Evolutionary conservation across 2,888 invertebrate genomes (phyloP).

Genomic region (Lamellibrachia satsuma): DNA sequence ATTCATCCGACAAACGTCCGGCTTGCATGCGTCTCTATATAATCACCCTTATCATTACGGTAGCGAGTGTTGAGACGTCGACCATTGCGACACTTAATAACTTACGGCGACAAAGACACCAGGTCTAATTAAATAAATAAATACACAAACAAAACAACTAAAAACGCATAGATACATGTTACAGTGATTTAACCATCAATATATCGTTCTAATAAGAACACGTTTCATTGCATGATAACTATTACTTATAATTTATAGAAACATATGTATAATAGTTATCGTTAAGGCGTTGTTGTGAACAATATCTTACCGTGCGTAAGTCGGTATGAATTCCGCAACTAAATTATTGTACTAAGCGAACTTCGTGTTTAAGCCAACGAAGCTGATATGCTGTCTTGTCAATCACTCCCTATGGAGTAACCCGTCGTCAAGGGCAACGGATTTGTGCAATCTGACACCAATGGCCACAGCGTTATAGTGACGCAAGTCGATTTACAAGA

Average conservation of each 20-base stretch:
- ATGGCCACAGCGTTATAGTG: not conserved
- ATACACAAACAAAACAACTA: slow-evolving; percentile 1
- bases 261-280: not conserved
- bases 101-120: not conserved
- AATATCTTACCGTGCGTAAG: not conserved
- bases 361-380: not conserved
- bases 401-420: not conserved
- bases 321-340: not conserved
- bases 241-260: not conserved
- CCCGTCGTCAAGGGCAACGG: slow-evolving; percentile 3
- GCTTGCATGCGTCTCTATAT: not conserved
- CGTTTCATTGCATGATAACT: not conserved
- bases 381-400: not conserved
- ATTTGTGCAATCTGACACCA: not conserved
- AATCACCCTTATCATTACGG: not conserved
- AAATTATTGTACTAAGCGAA: not conserved
- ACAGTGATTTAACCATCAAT: not conserved
- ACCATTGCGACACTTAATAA: not conserved
- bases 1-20: not conserved
- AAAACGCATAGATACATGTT: slow-evolving; percentile 10
- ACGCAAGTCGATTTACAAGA: slow-evolving; percentile 5
- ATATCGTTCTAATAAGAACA: not conserved
- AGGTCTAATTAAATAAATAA: slow-evolving; percentile 1
- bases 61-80: not conserved
- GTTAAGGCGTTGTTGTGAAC: not conserved